Evolutionary conservation across 2,797 vertebrate species (phyloP), one percentile per base, ranked within the genome.

Genomic region (Urosaurus nigricauda): DNA sequence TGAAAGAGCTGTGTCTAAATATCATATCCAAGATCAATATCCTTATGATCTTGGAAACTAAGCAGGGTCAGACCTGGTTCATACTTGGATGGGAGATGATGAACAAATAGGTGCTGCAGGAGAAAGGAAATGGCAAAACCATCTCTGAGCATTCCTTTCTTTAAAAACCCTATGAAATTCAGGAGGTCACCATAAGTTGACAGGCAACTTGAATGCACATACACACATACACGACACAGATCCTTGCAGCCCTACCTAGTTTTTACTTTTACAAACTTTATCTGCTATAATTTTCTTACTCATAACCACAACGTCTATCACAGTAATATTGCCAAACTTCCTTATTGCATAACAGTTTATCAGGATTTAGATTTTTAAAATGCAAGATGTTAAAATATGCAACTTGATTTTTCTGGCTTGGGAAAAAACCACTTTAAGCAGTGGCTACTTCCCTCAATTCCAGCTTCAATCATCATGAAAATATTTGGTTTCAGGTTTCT

Each of bases 401-500:
- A 58, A 91, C 85, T 37, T 93, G 82, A 90, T 83, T 93, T 93
- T 83, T 86, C 90, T 84, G 83, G 74, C 93, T 89, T 88, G 93
- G 85, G 88, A 71, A 65, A 90, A 93, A 93, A 94, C 7, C 91
- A 92, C 75, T 84, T 84, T 88, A 90, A 92, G 63, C 75, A 94
- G 90, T 87, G 95, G 53, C 83, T 90, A 90, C 74, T 93, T 90
- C 83, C 89, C 65, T 93, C 87, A 91, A 88, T 91, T 90, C 95
- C 89, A 88, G 90, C 92, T 93, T 93, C 95, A 95, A 93, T 94
- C 93, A 95, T 92, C 91, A 84, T 68, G 75, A 94, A 95, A 93
- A 93, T 91, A 95, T 92, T 93, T 95, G 93, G 88, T 94, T 94
- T 96, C 93, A 84, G 86, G 91, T 93, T 92, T 94, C 87, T 88